These are phyloP conservation scores for Hiodon alosoides DNA, from an alignment of 2,113 vertebrate species.

Conservation along the genomic window DNA sequence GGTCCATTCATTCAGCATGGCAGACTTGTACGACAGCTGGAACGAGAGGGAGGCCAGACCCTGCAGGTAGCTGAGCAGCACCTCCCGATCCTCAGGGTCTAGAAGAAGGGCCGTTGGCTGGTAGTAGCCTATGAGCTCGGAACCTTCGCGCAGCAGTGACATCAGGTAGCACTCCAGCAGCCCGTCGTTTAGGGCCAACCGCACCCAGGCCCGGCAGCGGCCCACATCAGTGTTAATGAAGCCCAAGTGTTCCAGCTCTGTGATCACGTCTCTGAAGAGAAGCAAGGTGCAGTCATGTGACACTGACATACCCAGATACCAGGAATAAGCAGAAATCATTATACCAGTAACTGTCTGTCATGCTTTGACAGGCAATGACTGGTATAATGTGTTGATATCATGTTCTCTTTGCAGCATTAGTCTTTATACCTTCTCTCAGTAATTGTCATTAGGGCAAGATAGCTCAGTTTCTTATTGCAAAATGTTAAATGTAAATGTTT, in stretches of 20 bases:
- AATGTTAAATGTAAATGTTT: too few species aligned
- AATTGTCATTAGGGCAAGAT: too few species aligned
- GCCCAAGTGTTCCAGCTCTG: constrained; percentile 76
- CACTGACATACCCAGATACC: not conserved
- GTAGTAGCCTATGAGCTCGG: constrained; percentile 72
- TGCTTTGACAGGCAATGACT: too few species aligned
- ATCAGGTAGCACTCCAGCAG: constrained; percentile 87
- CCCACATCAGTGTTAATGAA: constrained; percentile 86
- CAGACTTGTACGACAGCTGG: constrained; percentile 86
- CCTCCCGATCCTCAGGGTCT: constrained; percentile 80
- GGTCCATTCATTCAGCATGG: constrained; percentile 90
- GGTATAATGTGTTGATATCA: too few species aligned
- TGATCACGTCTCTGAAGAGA: constrained; percentile 70
- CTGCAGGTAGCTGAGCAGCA: constrained; percentile 89
- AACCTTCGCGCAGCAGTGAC: constrained; percentile 75
- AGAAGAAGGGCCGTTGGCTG: constrained; percentile 78
- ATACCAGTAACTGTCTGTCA: too few species aligned
- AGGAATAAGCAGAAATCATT: too few species aligned
- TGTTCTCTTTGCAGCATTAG: too few species aligned
- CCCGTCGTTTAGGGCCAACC: constrained; percentile 85
- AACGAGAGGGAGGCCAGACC: constrained; percentile 83
- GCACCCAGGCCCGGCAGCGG: constrained; percentile 87
- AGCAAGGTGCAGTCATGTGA: not conserved
- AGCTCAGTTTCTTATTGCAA: too few species aligned
- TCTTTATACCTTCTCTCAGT: too few species aligned